A percentile compares a stretch with the other conserved stretches of the same genome.
Evolutionary conservation across 2,113 vertebrate genomes (phyloP).

Genomic region (Falco punctatus): DNA sequence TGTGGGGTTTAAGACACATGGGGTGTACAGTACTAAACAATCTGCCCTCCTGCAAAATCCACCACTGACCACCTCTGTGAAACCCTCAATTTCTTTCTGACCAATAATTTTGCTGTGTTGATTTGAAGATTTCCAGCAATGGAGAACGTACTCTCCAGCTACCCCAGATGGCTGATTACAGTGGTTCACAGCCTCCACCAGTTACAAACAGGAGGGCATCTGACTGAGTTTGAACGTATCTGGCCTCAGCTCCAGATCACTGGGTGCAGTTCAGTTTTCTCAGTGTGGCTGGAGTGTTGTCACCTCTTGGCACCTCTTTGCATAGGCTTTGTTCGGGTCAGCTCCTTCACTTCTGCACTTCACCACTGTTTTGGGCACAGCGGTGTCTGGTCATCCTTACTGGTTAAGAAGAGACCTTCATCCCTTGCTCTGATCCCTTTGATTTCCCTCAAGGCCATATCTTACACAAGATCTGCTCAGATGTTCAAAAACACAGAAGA

Average conservation of each 20-base stretch:
- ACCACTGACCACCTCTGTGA: not conserved
- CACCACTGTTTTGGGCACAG: not conserved
- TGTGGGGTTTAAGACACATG: not conserved
- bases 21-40: not conserved
- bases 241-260: not conserved
- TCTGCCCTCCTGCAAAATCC: not conserved
- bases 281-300: not conserved
- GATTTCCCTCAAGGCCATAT: not conserved
- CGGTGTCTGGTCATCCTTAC: not conserved
- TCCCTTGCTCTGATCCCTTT: not conserved
- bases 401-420: not conserved
- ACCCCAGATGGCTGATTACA: not conserved
- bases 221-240: not conserved
- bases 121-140: not conserved
- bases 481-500: not conserved
- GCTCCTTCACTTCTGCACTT: not conserved
- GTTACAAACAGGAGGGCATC: not conserved
- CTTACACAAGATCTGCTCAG: not conserved
- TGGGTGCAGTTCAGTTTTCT: accelerated
- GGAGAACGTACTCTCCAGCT: not conserved
- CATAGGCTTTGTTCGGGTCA: not conserved
- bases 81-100: not conserved
- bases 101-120: not conserved
- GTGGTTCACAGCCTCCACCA: not conserved
- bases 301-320: not conserved